Evolutionary conservation across 92 coral and sea anemone species (phyloP).

Genomic region (Epizoanthus stellaris): DNA sequence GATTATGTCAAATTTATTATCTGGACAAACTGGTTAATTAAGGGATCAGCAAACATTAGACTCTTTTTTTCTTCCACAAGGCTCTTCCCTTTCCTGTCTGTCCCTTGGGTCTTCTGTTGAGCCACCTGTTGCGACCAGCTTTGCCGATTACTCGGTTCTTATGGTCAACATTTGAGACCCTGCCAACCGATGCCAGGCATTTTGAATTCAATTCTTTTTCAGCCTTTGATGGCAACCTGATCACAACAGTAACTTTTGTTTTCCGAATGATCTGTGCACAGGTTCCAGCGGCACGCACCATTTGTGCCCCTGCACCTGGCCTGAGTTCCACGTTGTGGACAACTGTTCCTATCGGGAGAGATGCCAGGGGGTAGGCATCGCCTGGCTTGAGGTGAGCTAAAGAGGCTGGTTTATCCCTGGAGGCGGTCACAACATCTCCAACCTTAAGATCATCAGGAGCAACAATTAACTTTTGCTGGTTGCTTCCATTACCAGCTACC

Average conservation of each 20-base stretch:
- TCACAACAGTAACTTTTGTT: constrained; percentile 70
- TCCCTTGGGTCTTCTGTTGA: constrained; percentile 93
- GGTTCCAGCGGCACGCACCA: constrained; percentile 97
- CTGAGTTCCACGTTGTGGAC: constrained; percentile 91
- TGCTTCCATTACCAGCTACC: constrained; percentile 95
- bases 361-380: constrained; percentile 93
- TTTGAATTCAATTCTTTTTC: constrained; percentile 82
- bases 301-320: constrained; percentile 96
- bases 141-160: constrained; percentile 93
- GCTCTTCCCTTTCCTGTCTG: constrained; percentile 95
- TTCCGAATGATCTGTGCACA: constrained; percentile 95
- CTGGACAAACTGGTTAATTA: not conserved
- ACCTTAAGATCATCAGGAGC: constrained; percentile 93
- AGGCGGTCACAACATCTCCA: constrained; percentile 93
- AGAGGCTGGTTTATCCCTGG: constrained; percentile 85
- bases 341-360: constrained; percentile 88
- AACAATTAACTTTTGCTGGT: constrained; percentile 80
- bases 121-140: constrained; percentile 98
- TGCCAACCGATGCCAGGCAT: constrained; percentile 92
- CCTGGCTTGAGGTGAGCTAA: constrained; percentile 89
- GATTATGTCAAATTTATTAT: too few relatives aligned
- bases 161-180: constrained; percentile 94
- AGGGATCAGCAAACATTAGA: constrained; percentile 36
- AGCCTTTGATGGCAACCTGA: constrained; percentile 92
- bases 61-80: constrained; percentile 97